phyloP scores from a whole-genome alignment of 2,797 vertebrate genomes.

The Myripristis jacobus region DNA sequence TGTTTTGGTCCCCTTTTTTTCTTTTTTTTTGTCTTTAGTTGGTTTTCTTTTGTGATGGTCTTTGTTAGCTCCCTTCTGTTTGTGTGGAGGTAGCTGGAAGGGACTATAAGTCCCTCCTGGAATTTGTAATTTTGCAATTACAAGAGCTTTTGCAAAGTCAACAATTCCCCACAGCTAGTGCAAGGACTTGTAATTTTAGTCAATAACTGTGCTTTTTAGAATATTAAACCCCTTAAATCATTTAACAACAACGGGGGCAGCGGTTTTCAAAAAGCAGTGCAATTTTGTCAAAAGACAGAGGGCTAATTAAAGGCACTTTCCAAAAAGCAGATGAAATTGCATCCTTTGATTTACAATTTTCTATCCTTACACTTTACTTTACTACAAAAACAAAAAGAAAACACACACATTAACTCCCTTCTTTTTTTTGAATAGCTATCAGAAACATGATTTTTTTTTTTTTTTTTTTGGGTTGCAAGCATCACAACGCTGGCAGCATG shows the following conservation, averaged over 20 bases:
- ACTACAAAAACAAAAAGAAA: conserved; percentile 3
- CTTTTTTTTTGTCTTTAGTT: conserved; percentile 22
- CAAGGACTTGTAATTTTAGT: conserved; percentile 37
- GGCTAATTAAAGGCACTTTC: conserved; percentile 40
- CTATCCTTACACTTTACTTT: neutral
- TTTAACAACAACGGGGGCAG: conserved; percentile 21
- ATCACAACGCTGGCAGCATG: neutral
- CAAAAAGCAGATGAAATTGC: conserved; percentile 9
- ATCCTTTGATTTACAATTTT: conserved; percentile 30
- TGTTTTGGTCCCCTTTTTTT: conserved; percentile 38
- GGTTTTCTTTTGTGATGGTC: conserved; percentile 38
- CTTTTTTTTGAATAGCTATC: neutral
- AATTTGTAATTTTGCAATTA: conserved; percentile 55
- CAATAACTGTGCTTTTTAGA: conserved; percentile 42
- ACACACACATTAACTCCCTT: neutral
- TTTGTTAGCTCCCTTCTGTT: conserved; percentile 38
- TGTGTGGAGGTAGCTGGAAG: conserved; percentile 39
- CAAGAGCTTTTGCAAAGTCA: conserved; percentile 55
- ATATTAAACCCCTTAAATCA: conserved; percentile 24
- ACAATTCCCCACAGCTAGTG: conserved; percentile 42
- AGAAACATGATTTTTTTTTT: conserved; percentile 5
- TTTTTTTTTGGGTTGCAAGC: conserved; percentile 8
- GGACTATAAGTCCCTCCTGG: conserved; percentile 50
- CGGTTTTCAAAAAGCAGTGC: conserved; percentile 17
- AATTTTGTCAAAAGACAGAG: conserved; percentile 21